Evolutionary conservation across 2,797 vertebrate species (phyloP), one percentile per base, ranked within the genome.

Genomic region (Ctenochaetus hawaiiensis): DNA sequence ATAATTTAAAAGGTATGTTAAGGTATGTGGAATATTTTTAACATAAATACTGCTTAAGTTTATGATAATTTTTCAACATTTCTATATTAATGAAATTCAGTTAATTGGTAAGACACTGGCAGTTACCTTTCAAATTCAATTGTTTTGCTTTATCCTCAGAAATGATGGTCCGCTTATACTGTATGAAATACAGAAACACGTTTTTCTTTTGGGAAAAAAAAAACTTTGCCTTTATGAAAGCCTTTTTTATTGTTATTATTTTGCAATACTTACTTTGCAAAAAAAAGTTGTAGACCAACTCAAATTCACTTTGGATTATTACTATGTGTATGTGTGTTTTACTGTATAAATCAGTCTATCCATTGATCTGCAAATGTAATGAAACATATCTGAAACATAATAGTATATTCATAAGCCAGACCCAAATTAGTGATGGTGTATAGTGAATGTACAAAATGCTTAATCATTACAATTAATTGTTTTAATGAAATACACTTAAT

Each of bases 161-260:
- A 64, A 44, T 45, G 11, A 37, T 10, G 6, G 12, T 2, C 13
- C 0, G 12, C n/a, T 44, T 44, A 18, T 53, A 68, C 30, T 34
- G 30, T 34, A 34, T 34, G 30, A 34, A 34, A 34, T 34, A 17
- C 34, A 75, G 0, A 48, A 22, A 63, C 30, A 34, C 48, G 14
- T 2, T 20, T 12, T 52, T 18, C 49, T 84, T 66, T 59, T 60
- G 53, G 53, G 45, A 75, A 44, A 64, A 59, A 51, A 74, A 45
- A 16, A 49, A 0, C 9, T 39, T 62, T 51, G 0, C 0, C 16
- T 26, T 56, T 61, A 0, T 34, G 51, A 20, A 20, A 58, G 26
- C 1, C 9, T 70, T 5, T 70, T 49, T 45, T 47, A 11, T 18
- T 54, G 17, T 44, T 56, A 4, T 41, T 73, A 4, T 4, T 47